These are phyloP conservation scores for Drosophila buzzatii DNA, from an alignment of 2,888 invertebrate genomes.

Conservation along the genomic window DNA sequence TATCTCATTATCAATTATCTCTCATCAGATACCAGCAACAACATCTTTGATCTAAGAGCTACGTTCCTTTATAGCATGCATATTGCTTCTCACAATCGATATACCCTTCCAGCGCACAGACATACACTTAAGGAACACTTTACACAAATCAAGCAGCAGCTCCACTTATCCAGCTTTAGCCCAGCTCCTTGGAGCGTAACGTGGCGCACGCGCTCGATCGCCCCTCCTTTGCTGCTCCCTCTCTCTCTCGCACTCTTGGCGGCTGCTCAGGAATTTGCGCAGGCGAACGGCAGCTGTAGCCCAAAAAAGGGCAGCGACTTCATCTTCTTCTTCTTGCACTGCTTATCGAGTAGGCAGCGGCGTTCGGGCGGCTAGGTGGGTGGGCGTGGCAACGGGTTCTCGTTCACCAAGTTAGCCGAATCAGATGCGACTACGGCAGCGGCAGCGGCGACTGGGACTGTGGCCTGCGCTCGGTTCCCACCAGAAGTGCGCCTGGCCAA, in stretches of 20 bases:
- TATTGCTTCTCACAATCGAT: neutral
- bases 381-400: slow-evolving; percentile 32
- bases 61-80: too few species aligned
- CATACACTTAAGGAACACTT: slow-evolving; percentile 29
- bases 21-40: too few species aligned
- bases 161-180: slow-evolving; percentile 23
- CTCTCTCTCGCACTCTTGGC: too few species aligned
- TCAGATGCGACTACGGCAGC: slow-evolving; percentile 26
- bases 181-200: slow-evolving; percentile 59
- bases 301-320: slow-evolving; percentile 73
- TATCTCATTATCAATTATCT: too few species aligned
- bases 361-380: neutral
- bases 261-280: slow-evolving; percentile 48
- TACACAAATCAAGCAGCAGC: slow-evolving; percentile 37
- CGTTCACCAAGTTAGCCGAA: slow-evolving; percentile 16
- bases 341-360: slow-evolving; percentile 21
- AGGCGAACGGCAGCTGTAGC: slow-evolving; percentile 53
- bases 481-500: slow-evolving; percentile 25
- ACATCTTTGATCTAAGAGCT: too few species aligned
- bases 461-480: slow-evolving; percentile 41
- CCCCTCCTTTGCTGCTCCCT: neutral
- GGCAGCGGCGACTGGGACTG: slow-evolving; percentile 38
- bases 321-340: slow-evolving; percentile 4
- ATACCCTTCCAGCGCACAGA: neutral
- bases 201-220: slow-evolving; percentile 65